Percentiles rank a stretch among this genome's conserved stretches.
Conservation (phyloP, 2,888 invertebrate genomes). For the Lasioglossum leucozonium region DNA sequence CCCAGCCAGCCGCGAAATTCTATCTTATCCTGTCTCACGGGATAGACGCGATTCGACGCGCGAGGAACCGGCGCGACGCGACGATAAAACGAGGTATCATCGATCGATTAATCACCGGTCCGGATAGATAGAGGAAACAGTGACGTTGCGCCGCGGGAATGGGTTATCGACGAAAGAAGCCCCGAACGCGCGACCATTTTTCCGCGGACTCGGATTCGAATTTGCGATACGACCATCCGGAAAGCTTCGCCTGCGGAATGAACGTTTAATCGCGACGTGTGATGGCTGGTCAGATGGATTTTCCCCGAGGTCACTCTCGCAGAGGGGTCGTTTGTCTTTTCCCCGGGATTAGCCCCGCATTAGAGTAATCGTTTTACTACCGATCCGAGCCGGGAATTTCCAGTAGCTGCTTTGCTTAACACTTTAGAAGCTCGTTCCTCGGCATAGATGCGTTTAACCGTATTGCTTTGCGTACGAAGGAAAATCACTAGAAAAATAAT, state of each 20-base stretch:
- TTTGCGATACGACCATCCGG: background rate
- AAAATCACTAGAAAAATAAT: too few relatives aligned
- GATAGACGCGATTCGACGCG: slow-evolving; percentile 26
- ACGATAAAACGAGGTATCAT: slow-evolving; percentile 8
- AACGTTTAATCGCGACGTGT: background rate
- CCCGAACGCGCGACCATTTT: background rate
- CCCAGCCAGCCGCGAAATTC: slow-evolving; percentile 61
- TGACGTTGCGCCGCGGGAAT: background rate
- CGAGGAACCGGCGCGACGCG: background rate
- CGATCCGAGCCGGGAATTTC: background rate
- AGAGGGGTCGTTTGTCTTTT: background rate
- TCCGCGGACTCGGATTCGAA: background rate
- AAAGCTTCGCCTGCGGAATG: background rate
- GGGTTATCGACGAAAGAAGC: background rate
- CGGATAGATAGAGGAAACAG: background rate
- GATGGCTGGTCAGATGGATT: background rate
- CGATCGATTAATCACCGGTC: slow-evolving; percentile 9
- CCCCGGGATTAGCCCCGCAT: background rate
- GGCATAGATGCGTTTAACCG: background rate
- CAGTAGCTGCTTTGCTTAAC: background rate
- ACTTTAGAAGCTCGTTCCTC: too few relatives aligned
- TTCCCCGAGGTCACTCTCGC: background rate
- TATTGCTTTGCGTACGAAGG: background rate
- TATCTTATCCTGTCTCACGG: slow-evolving; percentile 63
- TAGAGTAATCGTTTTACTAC: slow-evolving; percentile 8